These are phyloP conservation scores for Babyrousa celebensis DNA, from an alignment of 2,797 vertebrate species.

Conservation along the genomic window DNA sequence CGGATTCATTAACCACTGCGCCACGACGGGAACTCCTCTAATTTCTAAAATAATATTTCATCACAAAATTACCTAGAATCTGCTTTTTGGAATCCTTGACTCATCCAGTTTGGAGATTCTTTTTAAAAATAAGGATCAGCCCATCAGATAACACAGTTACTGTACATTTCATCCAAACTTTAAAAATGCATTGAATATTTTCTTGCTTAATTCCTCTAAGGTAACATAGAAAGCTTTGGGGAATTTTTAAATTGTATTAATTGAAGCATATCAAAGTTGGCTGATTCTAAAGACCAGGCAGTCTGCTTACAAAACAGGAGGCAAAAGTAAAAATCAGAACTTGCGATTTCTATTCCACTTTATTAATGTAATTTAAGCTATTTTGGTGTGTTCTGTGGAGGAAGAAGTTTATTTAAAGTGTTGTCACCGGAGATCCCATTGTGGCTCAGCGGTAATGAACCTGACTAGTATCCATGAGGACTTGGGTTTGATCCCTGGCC, in stretches of 20 bases:
- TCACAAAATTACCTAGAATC: constrained; percentile 36
- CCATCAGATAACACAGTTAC: neutral
- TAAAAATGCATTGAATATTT: constrained; percentile 26
- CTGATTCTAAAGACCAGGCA: constrained; percentile 6
- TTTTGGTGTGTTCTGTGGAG: neutral
- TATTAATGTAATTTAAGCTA: constrained; percentile 31
- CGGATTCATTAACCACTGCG: no score
- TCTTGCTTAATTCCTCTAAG: neutral
- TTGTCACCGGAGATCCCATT: neutral
- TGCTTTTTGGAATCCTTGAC: constrained; percentile 2
- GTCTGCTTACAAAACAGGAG: neutral
- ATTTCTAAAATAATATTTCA: constrained; percentile 56
- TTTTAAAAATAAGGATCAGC: constrained; percentile 44
- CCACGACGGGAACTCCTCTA: neutral
- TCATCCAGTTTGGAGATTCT: neutral
- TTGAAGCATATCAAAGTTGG: neutral
- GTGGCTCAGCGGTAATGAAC: no score
- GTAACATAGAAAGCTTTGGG: neutral
- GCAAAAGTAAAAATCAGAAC: neutral
- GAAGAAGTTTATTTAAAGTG: constrained; percentile 26
- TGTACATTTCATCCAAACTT: constrained; percentile 1
- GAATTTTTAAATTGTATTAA: constrained; percentile 55
- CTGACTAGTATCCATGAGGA: no score
- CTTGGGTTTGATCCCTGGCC: no score
- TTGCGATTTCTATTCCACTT: neutral